Conservation (phyloP, 2,113 vertebrate species). For the Syngnathus floridae region DNA sequence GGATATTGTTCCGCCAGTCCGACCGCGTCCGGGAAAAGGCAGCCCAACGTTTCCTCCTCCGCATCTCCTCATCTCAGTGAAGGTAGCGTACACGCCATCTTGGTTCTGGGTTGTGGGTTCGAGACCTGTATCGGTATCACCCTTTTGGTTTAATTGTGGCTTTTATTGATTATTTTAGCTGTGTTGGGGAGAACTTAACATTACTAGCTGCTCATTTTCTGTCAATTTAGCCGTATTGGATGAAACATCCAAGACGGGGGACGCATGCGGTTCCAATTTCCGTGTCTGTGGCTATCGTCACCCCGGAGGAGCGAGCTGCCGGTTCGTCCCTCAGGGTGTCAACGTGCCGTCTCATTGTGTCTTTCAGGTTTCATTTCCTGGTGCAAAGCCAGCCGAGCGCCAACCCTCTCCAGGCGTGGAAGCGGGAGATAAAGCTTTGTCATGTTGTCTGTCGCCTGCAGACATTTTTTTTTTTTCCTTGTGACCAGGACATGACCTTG, state of each 20-base stretch:
- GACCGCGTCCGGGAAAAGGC: constrained; percentile 18
- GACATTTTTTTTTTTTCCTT: constrained; percentile 58
- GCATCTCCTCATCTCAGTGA: not conserved
- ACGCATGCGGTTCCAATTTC: not conserved
- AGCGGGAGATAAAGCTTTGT: constrained; percentile 69
- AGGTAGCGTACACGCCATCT: not conserved
- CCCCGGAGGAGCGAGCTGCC: not conserved
- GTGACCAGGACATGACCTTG: constrained; percentile 70
- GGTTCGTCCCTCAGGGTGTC: constrained; percentile 34
- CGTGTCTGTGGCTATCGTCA: not conserved
- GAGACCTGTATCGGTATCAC: not conserved
- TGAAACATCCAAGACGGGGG: not conserved
- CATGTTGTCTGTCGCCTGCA: constrained; percentile 66
- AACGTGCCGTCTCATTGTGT: constrained; percentile 58
- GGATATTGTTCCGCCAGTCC: constrained; percentile 41
- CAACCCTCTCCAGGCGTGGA: constrained; percentile 45
- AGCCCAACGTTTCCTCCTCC: constrained; percentile 1
- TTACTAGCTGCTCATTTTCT: too few relatives aligned
- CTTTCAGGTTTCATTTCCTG: constrained; percentile 37
- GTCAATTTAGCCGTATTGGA: not conserved
- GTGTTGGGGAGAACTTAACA: not conserved
- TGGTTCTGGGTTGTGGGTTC: not conserved
- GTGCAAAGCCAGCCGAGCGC: constrained; percentile 41
- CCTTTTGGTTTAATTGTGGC: not conserved
- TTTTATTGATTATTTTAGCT: not conserved